Evolutionary conservation across 1,140 invertebrate genomes (phyloP), one percentile per base, ranked within the genome.

Genomic region (Papilio aristodemus): DNA sequence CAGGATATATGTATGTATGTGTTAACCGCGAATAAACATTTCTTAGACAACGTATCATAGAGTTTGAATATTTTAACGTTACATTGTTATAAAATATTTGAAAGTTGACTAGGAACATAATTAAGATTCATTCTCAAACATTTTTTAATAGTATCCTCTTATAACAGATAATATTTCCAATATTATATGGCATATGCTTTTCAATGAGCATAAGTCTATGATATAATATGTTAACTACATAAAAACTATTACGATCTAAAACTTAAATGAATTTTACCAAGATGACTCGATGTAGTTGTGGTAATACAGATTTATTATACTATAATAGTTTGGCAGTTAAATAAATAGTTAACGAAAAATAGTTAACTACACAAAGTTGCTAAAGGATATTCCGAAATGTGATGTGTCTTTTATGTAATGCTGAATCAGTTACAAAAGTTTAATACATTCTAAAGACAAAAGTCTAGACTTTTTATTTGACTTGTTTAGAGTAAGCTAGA

Each of bases 91-190:
- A 41, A 60, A 59, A 69, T 59, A 60, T 68, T n/a, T 69, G 67
- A 64, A 58, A 66, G 32, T 72, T 72, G 71, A 72, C 71, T 72
- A 72, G 71, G 63, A 72, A 70, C 63, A 43, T 69, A 60, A 60
- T 43, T 66, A 54, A 46, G 60, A 46, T 66, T 66, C 41, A 63
- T 62, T 41, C 43, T 13, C 25, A 38, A 58, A 59, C 32, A 63
- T 11, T 68, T 14, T n/a, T 63, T 41, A 63, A 60, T 59, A 60
- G 27, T 58, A 63, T 36, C 59, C 32, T 66, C 43, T 14, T 62
- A 58, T 59, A 66, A 70, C 14, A 66, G 50, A 43, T 43, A 69
- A 58, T 41, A 62, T 39, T 50, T 54, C 4, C 68, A 14, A 38
- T 37, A 63, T 22, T 38, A 69, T 63, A 11, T 19, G 25, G 17